Evolutionary conservation across 2,797 vertebrate genomes (phyloP), one percentile per base, ranked within the genome.

Genomic region (Odontamblyopus rebecca): DNA sequence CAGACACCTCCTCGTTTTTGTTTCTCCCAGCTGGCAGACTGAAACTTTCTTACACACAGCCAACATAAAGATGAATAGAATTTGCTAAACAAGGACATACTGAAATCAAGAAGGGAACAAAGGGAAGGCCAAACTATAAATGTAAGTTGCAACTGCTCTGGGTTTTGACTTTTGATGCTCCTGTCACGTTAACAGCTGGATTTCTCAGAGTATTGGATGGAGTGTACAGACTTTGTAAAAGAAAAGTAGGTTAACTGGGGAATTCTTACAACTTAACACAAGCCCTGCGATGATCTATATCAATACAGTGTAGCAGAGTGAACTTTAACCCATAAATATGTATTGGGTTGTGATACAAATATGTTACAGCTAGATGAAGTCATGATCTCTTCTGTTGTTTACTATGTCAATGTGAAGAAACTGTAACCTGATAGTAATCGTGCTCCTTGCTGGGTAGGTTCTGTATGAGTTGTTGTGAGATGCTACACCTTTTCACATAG

Each of bases 1-100:
- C 71, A 87, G 85, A 90, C 91, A 88, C 82, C 89, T 89, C 88
- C 84, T 83, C 67, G 77, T 75, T 77, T 88, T 89, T 89, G 81
- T 89, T 41, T 71, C 62, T 83, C 60, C 29, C 76, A 85, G 84
- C 69, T 30, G 75, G 61, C 50, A 82, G 62, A 83, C 77, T 72
- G 74, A 23, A 70, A 67, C 71, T 66, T 72, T 67, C 76, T 70
- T 51, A 71, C 69, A 79, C 11, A 74, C 32, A 41, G 41, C 67
- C 60, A 84, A 38, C 68, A 78, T 57, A 67, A 62, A 67, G 51
- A 67, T 69, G 73, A 83, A 61, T 68, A 68, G 16, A 75, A 61
- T 71, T 41, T 83, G 71, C 75, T 62, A 68, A 38, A 71, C 70
- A 68, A 29, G 86, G 78, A 89, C 78, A 80, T 80, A 73, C 65